A percentile compares a stretch with the other conserved stretches of the same genome.
phyloP scores from a whole-genome alignment of 2,888 invertebrate genomes.

The Drosophila prostipennis region DNA sequence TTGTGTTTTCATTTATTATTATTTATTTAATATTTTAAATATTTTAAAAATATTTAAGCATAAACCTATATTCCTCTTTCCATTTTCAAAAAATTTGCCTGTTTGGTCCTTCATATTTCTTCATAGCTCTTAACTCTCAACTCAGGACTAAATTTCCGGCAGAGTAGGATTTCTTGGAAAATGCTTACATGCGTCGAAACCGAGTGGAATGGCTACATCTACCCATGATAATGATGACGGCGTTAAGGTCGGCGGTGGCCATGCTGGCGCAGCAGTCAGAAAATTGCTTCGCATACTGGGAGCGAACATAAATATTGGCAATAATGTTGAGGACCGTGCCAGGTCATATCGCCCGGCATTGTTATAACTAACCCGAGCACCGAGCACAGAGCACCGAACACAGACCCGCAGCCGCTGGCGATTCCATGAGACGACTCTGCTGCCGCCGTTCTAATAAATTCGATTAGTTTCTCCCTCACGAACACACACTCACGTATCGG shows the following conservation, averaged over 20 bases:
- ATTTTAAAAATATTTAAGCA: too few relatives aligned
- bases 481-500: slow-evolving; percentile 34
- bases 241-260: slow-evolving; percentile 34
- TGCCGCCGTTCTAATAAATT: slow-evolving; percentile 68
- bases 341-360: slow-evolving; percentile 39
- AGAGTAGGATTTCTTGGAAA: slow-evolving; percentile 32
- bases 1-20: too few relatives aligned
- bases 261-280: slow-evolving; percentile 6
- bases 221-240: slow-evolving; percentile 43
- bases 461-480: slow-evolving; percentile 65
- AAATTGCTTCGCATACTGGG: slow-evolving; percentile 34
- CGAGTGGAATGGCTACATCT: neutral
- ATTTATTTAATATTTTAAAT: too few relatives aligned
- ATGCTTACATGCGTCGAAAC: slow-evolving; percentile 38
- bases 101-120: neutral
- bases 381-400: slow-evolving; percentile 9
- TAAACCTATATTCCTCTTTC: too few relatives aligned
- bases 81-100: too few relatives aligned
- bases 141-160: slow-evolving; percentile 10
- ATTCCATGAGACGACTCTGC: slow-evolving; percentile 56
- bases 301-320: slow-evolving; percentile 65
- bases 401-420: slow-evolving; percentile 42
- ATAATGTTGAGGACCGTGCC: slow-evolving; percentile 37
- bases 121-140: neutral
- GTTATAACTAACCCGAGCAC: slow-evolving; percentile 27